Evolutionary conservation across 92 coral and sea anemone genomes (phyloP), one percentile per base, ranked within the genome.

Genomic region (Heteractis magnifica): DNA sequence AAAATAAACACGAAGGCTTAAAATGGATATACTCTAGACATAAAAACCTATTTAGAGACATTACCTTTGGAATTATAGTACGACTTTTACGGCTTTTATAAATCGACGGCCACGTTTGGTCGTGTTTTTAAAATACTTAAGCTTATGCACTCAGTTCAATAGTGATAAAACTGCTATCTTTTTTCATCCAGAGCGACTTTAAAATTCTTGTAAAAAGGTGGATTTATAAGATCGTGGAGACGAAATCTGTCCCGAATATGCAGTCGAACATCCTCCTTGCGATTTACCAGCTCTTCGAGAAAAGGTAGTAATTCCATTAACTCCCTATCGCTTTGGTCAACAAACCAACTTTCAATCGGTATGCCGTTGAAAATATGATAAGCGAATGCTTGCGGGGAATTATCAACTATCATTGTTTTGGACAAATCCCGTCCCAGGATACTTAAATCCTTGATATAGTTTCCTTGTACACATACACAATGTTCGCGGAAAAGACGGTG

Each of bases 261-360:
- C 10, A 95, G 92, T 11, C 99, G 86, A 8, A 97, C 99, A 79
- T 97, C 99, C 75, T 91, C 98, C 87, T 87, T 93, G 15, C 95
- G 98, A 14, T 89, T 86, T 14, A 93, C 98, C 75, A 97, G 83
- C 88, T 92, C 90, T 81, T 97, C 98, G 50, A 97, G 86, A 79
- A 97, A 97, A 20, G 99, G 99, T 75, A 97, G 86, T 19, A 97
- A 87, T 79, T 97, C 99, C 11, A 97, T 78, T 12, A 97, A 81
- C 78, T 97, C 99, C 13, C 98, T 86, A 84, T 97, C 99, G 19
- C 93, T 81, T 71, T 92, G 91, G 85, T 97, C 99, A 51, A 94
- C 97, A 86, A 97, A 97, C 99, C 99, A 97, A 48, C 99, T 97
- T 89, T 97, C 99, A 76, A 97, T 97, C 59, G 99, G 99, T 49